Percentiles rank a stretch among this genome's conserved stretches.
These are phyloP conservation scores for Pomatostomus ruficeps DNA, from an alignment of 2,113 vertebrate genomes.

Conservation along the genomic window DNA sequence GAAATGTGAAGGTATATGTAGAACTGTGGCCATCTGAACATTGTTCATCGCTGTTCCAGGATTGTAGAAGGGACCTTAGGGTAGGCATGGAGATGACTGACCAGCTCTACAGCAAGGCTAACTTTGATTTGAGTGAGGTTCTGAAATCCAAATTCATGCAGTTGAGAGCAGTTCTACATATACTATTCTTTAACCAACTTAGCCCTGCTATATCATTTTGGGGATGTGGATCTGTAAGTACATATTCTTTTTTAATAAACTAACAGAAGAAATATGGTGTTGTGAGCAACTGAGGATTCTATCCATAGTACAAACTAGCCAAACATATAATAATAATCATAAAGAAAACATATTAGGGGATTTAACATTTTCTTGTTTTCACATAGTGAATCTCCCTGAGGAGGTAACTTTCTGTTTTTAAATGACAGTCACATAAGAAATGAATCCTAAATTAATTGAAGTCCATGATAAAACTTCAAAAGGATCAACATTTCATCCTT, in stretches of 20 bases:
- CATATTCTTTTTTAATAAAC: not conserved
- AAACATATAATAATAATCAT: not conserved
- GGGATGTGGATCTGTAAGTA: not conserved
- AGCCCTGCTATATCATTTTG: not conserved
- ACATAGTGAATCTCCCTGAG: accelerated
- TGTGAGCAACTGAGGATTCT: not conserved
- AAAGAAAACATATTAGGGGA: not conserved
- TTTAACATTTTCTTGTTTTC: not conserved
- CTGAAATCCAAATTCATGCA: not conserved
- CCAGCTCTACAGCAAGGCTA: not conserved
- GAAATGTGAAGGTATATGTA: not conserved
- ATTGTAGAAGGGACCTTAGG: not conserved
- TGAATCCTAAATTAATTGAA: not conserved
- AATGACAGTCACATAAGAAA: not conserved
- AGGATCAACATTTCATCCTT: not conserved
- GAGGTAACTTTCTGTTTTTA: not conserved
- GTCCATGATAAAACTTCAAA: not conserved
- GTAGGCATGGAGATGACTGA: not conserved
- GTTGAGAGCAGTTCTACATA: not conserved
- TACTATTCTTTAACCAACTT: not conserved
- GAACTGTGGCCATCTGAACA: not conserved
- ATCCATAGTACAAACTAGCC: not conserved
- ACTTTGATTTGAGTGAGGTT: not conserved
- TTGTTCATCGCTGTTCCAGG: not conserved
- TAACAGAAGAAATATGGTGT: not conserved